Base-by-base conservation (phyloP, 2,797 vertebrate species). In the Rhinoraja longicauda region DNA sequence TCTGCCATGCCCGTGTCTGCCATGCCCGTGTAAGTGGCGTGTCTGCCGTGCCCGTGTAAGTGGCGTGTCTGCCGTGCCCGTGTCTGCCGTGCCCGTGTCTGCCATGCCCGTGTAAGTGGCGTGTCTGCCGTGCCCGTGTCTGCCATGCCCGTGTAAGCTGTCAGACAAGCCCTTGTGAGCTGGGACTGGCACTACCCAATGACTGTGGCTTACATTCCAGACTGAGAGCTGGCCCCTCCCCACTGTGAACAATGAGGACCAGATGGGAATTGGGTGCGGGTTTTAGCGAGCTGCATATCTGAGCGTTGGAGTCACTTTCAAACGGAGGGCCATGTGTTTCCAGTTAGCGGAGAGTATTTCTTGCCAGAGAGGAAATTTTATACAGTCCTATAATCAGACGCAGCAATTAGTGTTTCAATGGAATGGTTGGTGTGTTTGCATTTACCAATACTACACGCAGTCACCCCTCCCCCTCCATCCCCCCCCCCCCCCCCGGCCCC, bases 291-390 rank as follows among this genome's bases (percentile, higher is more conserved):
- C 84, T 88, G 59, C 84, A 88, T 88, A 64, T 88, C 84, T 88
- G 59, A 88, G 84, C 88, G 62, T 62, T 88, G 84, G 84, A 88
- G 62, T 88, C 84, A 88, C 59, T 88, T 88, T 67, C 84, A 88
- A 88, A 88, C 59, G 8, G n/a, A 64, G 84, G 9, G 62, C 57
- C 84, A 88, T 88, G 84, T 88, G 84, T 62, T 88, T 88, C 84
- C 36, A 17, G n/a, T 88, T 88, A 88, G 84, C 29, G 32, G 57
- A 88, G 15, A 36, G 84, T 67, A 36, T 64, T 88, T 86, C 64
- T 88, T 88, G 84, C 59, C 84, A 88, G 84, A 67, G 84, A 88
- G 62, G 84, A 88, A 67, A 88, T 88, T 88, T 88, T 88, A 88
- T 88, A 67, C 84, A 88, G 84, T 88, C 59, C 62, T 67, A 88